Evolutionary conservation across 2,797 vertebrate genomes (phyloP).

Genomic region (Acanthiza pusilla): DNA sequence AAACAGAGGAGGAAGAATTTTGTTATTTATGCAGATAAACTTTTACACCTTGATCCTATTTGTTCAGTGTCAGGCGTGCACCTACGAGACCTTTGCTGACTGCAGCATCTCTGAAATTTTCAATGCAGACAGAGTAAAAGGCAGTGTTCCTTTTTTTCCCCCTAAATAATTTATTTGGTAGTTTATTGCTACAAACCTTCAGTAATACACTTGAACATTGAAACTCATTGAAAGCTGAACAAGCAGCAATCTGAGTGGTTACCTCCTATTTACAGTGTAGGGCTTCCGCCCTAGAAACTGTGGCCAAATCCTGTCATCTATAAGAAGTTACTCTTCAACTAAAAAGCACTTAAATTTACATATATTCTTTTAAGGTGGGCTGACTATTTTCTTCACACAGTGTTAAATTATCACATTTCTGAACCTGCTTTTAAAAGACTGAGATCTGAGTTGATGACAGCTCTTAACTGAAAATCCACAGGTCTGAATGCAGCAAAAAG

Average conservation of each 20-base stretch:
- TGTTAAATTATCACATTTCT: not conserved
- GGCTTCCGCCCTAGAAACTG: not conserved
- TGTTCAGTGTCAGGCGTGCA: accelerated
- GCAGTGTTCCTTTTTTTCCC: not conserved
- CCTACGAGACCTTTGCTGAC: not conserved
- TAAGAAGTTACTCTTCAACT: not conserved
- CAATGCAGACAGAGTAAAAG: not conserved
- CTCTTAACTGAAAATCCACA: not conserved
- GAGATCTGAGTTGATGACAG: not conserved
- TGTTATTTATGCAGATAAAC: not conserved
- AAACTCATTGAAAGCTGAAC: not conserved
- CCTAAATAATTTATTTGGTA: not conserved
- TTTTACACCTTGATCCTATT: not conserved
- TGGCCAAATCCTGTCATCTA: not conserved
- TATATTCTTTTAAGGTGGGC: not conserved
- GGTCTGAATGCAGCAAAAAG: not conserved
- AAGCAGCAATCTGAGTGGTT: not conserved
- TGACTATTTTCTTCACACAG: not conserved
- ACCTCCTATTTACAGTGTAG: not conserved
- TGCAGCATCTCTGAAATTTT: not conserved
- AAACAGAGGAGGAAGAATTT: not conserved
- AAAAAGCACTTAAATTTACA: not conserved
- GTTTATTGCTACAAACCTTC: not conserved
- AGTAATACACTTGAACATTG: not conserved
- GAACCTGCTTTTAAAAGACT: not conserved